Conservation (phyloP, 1,140 invertebrate species). For the Heterodera schachtii region DNA sequence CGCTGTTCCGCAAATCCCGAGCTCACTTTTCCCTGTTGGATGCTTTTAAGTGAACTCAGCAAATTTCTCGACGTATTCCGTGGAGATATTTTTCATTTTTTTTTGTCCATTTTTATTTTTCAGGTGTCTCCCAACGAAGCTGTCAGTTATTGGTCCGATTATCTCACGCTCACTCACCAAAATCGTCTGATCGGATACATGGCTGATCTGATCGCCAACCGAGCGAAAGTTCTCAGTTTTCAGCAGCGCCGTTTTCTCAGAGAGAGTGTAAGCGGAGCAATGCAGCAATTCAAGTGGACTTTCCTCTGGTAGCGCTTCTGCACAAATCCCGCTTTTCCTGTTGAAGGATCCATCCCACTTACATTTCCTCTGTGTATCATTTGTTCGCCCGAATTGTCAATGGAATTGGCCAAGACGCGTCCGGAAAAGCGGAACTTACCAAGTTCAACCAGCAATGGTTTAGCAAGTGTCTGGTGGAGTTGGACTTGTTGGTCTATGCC, state of each 20-base stretch:
- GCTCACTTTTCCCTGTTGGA: slow-evolving; percentile 45
- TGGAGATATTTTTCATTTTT: not conserved
- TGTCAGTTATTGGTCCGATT: slow-evolving; percentile 10
- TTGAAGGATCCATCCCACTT: slow-evolving; percentile 20
- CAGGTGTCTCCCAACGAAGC: slow-evolving; percentile 9
- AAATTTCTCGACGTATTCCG: slow-evolving; percentile 33
- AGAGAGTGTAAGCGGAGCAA: slow-evolving; percentile 4
- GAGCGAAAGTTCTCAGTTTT: slow-evolving; percentile 9
- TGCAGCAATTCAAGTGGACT: not conserved
- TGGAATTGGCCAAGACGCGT: not conserved
- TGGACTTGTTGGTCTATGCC: slow-evolving; percentile 27
- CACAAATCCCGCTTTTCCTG: not conserved
- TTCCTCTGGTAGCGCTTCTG: not conserved
- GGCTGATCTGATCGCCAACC: slow-evolving; percentile 20
- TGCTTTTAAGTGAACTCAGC: slow-evolving; percentile 46
- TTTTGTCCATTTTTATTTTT: slow-evolving; percentile 1
- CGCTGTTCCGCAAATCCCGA: slow-evolving; percentile 17
- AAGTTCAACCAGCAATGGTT: slow-evolving; percentile 32
- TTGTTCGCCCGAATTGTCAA: slow-evolving; percentile 23
- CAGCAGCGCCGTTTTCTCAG: slow-evolving; percentile 26
- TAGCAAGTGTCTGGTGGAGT: slow-evolving; percentile 3
- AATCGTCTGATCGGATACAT: slow-evolving; percentile 25
- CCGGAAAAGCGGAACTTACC: slow-evolving; percentile 13
- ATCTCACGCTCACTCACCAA: slow-evolving; percentile 1
- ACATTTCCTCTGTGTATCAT: slow-evolving; percentile 18